Evolutionary conservation across 1,140 invertebrate genomes (phyloP), one percentile per base, ranked within the genome.

Genomic region (Colletes gigas): DNA sequence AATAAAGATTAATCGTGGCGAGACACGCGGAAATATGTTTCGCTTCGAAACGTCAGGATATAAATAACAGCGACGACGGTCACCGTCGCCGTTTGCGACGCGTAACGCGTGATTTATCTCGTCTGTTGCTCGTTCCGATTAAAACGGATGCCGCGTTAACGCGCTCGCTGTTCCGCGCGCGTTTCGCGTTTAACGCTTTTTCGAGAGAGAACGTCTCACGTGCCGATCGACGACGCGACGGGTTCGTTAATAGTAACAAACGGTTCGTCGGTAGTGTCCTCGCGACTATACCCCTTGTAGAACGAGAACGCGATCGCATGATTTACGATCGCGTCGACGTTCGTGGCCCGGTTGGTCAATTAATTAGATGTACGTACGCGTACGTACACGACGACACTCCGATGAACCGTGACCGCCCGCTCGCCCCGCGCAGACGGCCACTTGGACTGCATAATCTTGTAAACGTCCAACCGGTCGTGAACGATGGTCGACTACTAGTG

Each of bases 281-380:
- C 44, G 44, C 44, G n/a, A n/a, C n/a, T n/a, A n/a, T n/a, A n/a
- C n/a, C n/a, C n/a, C n/a, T n/a, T n/a, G n/a, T n/a, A 3, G 44
- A 47, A 47, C 44, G 44, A 47, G 15, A 69, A 69, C 74, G 65
- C 41, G 75, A 78, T 78, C 67, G 54, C 47, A 50, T 78, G 75
- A 78, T 78, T 78, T 78, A 78, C 67, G 75, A 78, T 78, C 66
- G 41, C 66, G 44, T 30, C 66, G 66, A 21, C 55, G 50, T 59
- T 70, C 75, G 75, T 62, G 75, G 52, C 41, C 59, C 65, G 1
- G 55, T 78, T 78, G 75, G 70, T 78, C 69, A 78, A 78, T 78
- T 66, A 78, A 78, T 70, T 70, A 78, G 44, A 39, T 50, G 30
- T 9, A 52, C 52, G 12, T 10, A 52, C 52, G 12, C 6, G 52